Conservation (phyloP, 2,888 invertebrate species). For the Drosophila monieri region DNA sequence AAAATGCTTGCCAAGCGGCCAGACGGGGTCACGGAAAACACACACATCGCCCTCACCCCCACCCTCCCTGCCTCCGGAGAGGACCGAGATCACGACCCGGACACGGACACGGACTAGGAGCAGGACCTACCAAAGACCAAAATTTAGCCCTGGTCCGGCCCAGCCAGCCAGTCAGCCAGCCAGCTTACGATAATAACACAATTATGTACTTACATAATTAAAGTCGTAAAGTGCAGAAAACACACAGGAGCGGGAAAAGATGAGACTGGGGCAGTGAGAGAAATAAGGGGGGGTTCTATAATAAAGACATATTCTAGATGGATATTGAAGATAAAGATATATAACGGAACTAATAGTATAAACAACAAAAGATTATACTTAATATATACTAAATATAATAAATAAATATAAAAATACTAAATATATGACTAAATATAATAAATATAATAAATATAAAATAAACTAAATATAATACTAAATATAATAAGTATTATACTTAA, state of each 20-base stretch:
- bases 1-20: conserved; percentile 69
- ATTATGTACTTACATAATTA: conserved; percentile 77
- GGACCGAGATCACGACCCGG: conserved; percentile 13
- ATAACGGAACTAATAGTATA: too few relatives aligned
- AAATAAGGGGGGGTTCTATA: background rate
- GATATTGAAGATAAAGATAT: too few relatives aligned
- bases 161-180: conserved; percentile 48
- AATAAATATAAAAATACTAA: too few relatives aligned
- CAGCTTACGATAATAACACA: conserved; percentile 76
- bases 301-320: too few relatives aligned
- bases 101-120: background rate
- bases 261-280: conserved; percentile 8
- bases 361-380: too few relatives aligned
- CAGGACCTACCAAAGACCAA: too few relatives aligned
- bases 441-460: too few relatives aligned
- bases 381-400: too few relatives aligned
- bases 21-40: conserved; percentile 59
- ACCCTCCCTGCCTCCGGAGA: background rate
- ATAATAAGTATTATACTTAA: too few relatives aligned
- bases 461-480: too few relatives aligned
- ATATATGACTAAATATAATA: too few relatives aligned
- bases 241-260: conserved; percentile 19
- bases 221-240: conserved; percentile 73
- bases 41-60: conserved; percentile 3
- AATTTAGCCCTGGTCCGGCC: conserved; percentile 27